Base-by-base conservation (phyloP, 2,797 vertebrate species). In the Chrysocyon brachyurus region DNA sequence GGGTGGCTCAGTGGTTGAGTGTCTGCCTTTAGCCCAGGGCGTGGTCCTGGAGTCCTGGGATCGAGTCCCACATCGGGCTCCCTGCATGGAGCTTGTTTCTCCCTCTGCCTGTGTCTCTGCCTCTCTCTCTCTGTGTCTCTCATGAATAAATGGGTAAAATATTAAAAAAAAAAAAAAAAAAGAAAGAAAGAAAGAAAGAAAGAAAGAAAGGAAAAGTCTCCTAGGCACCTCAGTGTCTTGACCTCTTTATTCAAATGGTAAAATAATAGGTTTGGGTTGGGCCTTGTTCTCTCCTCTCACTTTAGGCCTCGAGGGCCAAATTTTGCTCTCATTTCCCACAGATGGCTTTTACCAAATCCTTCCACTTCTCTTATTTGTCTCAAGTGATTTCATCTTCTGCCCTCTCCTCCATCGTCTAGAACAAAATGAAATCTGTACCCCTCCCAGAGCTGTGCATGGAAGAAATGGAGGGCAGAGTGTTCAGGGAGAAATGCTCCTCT, bases 351-450 rank as follows among this genome's bases (percentile, higher is more conserved):
- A 93, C 12, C 64, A 94, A 86, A 92, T 57, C 4, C 19, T 90
- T 83, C 79, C 78, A 22, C 70, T 91, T 79, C 78, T 77, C 75
- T 68, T 89, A 66, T 73, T 77, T 68, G 21, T 91, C 82, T 96
- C 33, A 63, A 85, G 63, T 2, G 16, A 82, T 90, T 46, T 64
- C 85, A 16, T 88, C 28, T 87, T 21, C 66, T 81, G 26, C 57
- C 63, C 33, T 79, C 31, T 8, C 2, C 24, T 59, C 79, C 36
- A 4, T 95, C 59, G 49, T 73, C 70, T 90, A 70, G 84, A 92
- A 64, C 5, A 33, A 46, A 94, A 91, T 63, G n/a, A 91, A 87
- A 86, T 75, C 61, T n/a, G 9, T 46, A 46, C 40, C 9, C 19
- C n/a, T 36, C 22, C 19, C 16, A 33, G 46, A 84, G 57, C 31